These are phyloP conservation scores for Ursus arctos DNA, from an alignment of 2,113 vertebrate genomes.

Conservation along the genomic window DNA sequence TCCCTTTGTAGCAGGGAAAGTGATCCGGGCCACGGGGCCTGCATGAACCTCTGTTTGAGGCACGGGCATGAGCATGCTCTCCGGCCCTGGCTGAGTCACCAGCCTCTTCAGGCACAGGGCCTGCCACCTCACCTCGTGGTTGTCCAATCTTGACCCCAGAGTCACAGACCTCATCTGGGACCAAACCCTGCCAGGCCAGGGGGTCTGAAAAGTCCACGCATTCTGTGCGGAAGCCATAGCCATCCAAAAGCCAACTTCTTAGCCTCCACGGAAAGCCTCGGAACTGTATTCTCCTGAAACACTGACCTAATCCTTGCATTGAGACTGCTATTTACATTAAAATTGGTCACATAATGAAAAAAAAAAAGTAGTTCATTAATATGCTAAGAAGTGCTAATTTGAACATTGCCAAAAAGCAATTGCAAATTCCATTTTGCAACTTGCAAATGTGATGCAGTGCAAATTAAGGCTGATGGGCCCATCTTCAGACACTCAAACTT, in stretches of 20 bases:
- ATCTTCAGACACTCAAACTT: slow-evolving; percentile 60
- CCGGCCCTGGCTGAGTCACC: background rate
- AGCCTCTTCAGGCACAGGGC: background rate
- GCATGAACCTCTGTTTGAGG: background rate
- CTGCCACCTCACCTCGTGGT: accelerated
- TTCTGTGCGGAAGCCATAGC: background rate
- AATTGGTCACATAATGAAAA: slow-evolving; percentile 81
- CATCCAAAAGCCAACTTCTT: background rate
- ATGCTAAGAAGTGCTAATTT: slow-evolving; percentile 85
- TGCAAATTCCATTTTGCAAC: slow-evolving; percentile 84
- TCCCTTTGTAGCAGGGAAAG: background rate
- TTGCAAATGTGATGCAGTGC: slow-evolving; percentile 80
- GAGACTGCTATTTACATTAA: slow-evolving; percentile 81
- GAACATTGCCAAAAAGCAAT: slow-evolving; percentile 84
- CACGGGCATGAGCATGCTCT: accelerated
- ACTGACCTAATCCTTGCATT: slow-evolving; percentile 62
- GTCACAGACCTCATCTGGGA: background rate
- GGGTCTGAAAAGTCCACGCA: background rate
- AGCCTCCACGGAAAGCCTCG: slow-evolving; percentile 50
- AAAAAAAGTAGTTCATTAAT: slow-evolving; percentile 84
- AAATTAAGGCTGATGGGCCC: slow-evolving; percentile 83
- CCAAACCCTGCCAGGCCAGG: background rate
- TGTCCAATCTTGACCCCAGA: background rate
- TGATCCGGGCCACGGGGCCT: background rate
- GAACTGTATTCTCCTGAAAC: slow-evolving; percentile 66